A percentile compares a stretch with the other conserved stretches of the same genome.
Conservation (phyloP, 2,797 vertebrate species). For the Premnoplex brunnescens region DNA sequence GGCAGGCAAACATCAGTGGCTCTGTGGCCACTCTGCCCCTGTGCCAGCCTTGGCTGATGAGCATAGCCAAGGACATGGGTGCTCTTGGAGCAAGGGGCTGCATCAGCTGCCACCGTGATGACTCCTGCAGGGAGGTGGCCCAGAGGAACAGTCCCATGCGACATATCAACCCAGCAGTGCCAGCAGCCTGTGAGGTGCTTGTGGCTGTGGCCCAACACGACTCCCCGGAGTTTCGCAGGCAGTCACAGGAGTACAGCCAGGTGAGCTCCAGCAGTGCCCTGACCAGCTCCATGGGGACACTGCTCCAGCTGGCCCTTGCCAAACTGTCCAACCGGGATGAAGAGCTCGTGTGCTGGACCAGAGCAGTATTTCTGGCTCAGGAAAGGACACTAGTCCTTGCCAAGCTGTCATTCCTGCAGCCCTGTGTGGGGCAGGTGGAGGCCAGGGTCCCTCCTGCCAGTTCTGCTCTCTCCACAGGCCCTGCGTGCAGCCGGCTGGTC, state of each 20-base stretch:
- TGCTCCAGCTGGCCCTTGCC: neutral
- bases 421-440: fast-evolving
- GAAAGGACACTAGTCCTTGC: neutral
- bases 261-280: conserved; percentile 49
- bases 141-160: conserved; percentile 86
- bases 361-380: neutral
- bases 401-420: neutral
- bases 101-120: fast-evolving
- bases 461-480: neutral
- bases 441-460: too few species aligned
- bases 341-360: neutral
- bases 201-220: conserved; percentile 87
- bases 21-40: neutral
- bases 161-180: conserved; percentile 59
- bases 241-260: conserved; percentile 84
- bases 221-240: conserved; percentile 87
- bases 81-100: fast-evolving
- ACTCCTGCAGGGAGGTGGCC: conserved; percentile 83
- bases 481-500: conserved; percentile 41
- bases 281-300: fast-evolving
- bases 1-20: neutral
- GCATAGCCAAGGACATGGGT: fast-evolving
- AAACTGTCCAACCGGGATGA: fast-evolving
- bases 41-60: neutral
- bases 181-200: conserved; percentile 75